A percentile compares a stretch with the other conserved stretches of the same genome.
These are phyloP conservation scores for Galeopsomyia nigrocyanea DNA, from an alignment of 2,888 invertebrate genomes.

Conservation along the genomic window DNA sequence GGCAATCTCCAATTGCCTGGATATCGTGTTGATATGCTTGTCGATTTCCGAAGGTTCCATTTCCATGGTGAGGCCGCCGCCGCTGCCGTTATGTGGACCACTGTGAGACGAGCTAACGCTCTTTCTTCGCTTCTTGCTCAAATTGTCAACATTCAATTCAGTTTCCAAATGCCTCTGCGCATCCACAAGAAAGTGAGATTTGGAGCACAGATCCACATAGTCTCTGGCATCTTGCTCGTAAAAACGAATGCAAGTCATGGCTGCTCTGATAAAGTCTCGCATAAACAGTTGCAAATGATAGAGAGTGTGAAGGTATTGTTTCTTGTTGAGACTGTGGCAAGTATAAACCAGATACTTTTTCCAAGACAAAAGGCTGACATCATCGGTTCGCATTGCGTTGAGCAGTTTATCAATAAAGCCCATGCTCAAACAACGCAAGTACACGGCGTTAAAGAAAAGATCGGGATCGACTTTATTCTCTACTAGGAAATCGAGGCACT, in stretches of 20 bases:
- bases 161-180: constrained; percentile 78
- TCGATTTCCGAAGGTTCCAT: constrained; percentile 80
- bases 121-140: constrained; percentile 55
- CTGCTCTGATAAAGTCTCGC: constrained; percentile 81
- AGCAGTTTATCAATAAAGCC: constrained; percentile 76
- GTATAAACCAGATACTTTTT: constrained; percentile 79
- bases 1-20: constrained; percentile 84
- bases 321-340: constrained; percentile 80
- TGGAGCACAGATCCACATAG: constrained; percentile 72
- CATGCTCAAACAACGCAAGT: constrained; percentile 77
- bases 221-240: constrained; percentile 75
- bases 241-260: constrained; percentile 84
- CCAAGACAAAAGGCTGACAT: constrained; percentile 78
- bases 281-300: constrained; percentile 81
- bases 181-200: constrained; percentile 71
- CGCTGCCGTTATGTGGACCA: constrained; percentile 45
- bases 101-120: constrained; percentile 51
- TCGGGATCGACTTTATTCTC: constrained; percentile 79
- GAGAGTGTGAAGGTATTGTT: constrained; percentile 78
- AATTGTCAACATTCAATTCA: constrained; percentile 67
- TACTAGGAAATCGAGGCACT: constrained; percentile 79
- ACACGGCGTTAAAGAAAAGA: constrained; percentile 80
- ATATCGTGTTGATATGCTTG: constrained; percentile 83
- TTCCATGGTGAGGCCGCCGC: constrained; percentile 75
- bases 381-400: constrained; percentile 76